Conservation (phyloP, 2,888 invertebrate genomes). For the Agrochola circellaris region DNA sequence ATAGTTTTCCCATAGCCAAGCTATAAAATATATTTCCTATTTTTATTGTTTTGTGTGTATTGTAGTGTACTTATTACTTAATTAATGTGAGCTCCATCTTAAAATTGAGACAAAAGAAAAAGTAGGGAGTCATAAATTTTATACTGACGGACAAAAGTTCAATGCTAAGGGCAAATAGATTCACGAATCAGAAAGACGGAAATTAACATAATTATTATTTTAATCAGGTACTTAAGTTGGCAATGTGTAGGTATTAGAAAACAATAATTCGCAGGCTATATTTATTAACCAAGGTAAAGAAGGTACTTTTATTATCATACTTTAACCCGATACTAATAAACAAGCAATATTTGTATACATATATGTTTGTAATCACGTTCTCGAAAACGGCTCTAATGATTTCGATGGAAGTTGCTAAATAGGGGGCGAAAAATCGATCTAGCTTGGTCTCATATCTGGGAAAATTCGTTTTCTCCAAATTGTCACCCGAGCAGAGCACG, state of each 20-base stretch:
- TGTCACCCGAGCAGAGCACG: too few species aligned
- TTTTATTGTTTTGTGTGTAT: slow-evolving; percentile 1
- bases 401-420: too few species aligned
- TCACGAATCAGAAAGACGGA: not conserved
- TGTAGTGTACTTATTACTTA: not conserved
- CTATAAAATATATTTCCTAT: slow-evolving; percentile 19
- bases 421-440: too few species aligned
- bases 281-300: too few species aligned
- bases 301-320: too few species aligned
- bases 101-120: slow-evolving; percentile 3
- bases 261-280: not conserved
- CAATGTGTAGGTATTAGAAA: not conserved
- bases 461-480: too few species aligned
- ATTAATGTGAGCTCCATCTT: not conserved
- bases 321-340: too few species aligned
- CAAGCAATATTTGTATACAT: too few species aligned
- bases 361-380: too few species aligned
- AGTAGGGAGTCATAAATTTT: not conserved
- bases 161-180: not conserved
- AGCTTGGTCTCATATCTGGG: too few species aligned
- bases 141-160: not conserved
- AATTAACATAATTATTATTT: not conserved
- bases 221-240: not conserved
- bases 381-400: too few species aligned
- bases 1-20: slow-evolving; percentile 31